Evolutionary conservation across 2,888 invertebrate species (phyloP).

Genomic region (Drosophila buzzatii): DNA sequence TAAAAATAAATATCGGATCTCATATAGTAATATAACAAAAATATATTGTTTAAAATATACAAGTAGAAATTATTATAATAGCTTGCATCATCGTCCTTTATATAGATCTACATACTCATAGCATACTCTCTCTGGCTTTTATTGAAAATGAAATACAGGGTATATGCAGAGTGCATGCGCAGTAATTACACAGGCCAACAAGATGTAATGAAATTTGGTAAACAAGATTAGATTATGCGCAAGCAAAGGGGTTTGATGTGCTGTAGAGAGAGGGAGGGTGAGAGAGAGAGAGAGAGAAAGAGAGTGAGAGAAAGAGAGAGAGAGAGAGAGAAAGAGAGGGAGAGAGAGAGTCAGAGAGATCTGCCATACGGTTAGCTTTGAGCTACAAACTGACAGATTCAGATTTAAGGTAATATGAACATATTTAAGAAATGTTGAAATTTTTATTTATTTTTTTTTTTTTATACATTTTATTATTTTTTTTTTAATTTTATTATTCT

Average conservation of each 20-base stretch:
- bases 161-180: not conserved
- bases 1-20: no score
- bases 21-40: no score
- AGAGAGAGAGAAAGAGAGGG: no score
- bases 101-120: not conserved
- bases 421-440: not conserved
- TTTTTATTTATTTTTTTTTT: no score
- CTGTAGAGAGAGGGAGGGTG: not conserved
- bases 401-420: not conserved
- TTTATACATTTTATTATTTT: no score
- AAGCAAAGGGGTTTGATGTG: not conserved
- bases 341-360: not conserved
- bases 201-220: slow-evolving; percentile 1
- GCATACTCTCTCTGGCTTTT: not conserved
- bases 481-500: not conserved
- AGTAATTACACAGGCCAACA: slow-evolving; percentile 2
- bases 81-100: no score
- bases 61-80: no score
- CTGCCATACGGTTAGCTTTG: not conserved
- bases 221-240: not conserved
- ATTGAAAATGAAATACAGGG: not conserved
- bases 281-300: no score
- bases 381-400: not conserved
- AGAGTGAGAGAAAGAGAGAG: no score
- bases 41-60: no score